Evolutionary conservation across 2,797 vertebrate species (phyloP).

Genomic region (Anguilla obscura): DNA sequence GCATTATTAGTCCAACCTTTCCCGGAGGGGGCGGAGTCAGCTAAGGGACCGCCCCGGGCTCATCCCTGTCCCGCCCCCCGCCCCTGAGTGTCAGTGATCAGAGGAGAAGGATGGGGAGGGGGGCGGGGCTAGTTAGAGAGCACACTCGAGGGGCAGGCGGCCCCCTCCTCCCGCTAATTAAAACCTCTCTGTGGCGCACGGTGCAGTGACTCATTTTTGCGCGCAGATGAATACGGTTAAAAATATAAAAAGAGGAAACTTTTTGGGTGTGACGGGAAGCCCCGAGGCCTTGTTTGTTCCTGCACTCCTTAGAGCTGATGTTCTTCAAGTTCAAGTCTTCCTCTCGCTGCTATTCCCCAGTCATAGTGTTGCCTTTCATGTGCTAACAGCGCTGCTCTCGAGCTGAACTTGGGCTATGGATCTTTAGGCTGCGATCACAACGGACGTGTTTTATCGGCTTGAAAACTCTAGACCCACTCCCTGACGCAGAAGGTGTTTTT

Average conservation of each 20-base stretch:
- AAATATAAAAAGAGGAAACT: conserved; percentile 35
- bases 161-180: conserved; percentile 40
- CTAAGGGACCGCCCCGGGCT: neutral
- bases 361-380: neutral
- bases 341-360: neutral
- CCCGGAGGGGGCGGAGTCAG: neutral
- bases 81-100: neutral
- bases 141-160: conserved; percentile 23
- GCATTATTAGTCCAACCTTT: neutral
- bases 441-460: too few species aligned
- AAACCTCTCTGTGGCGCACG: conserved; percentile 42
- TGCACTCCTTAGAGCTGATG: conserved; percentile 9
- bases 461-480: too few species aligned
- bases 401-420: neutral
- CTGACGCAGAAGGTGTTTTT: too few species aligned
- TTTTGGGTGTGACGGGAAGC: conserved; percentile 28
- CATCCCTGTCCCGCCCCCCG: neutral
- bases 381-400: neutral
- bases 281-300: conserved; percentile 35
- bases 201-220: conserved; percentile 50
- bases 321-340: neutral
- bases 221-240: conserved; percentile 19
- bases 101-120: neutral
- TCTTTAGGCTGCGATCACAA: too few species aligned
- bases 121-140: neutral